Evolutionary conservation across 2,888 invertebrate species (phyloP), one percentile per base, ranked within the genome.

Genomic region (Neoaliturus tenellus): DNA sequence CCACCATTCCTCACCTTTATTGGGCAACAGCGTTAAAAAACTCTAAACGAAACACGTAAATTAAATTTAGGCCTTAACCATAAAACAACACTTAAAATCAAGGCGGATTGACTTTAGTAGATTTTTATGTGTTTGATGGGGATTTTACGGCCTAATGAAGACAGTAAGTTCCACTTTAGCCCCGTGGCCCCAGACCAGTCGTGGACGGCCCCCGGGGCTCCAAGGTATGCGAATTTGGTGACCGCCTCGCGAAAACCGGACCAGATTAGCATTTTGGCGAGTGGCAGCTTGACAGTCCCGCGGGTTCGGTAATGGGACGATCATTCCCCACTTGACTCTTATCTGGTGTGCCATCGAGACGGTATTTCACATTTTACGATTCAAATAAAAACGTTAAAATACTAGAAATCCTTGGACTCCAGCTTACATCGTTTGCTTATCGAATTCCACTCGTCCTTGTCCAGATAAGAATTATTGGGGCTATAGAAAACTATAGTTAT

Each of bases 61-160:
- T 62, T 62, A 62, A 62, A 62, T 62, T 62, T 62, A 31, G 62
- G 62, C 31, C 14, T 14, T 14, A 23, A 62, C 62, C 55, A 62
- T 62, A 62, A 62, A 62, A 25, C 25, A 12, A 17, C 62, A 62
- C 28, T 31, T 62, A 62, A 28, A 17, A 62, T 23, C 51, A n/a
- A 28, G 25, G 28, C 10, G 31, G 28, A 62, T 17, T 12, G 62
- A 31, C 62, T 62, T 62, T 31, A 14, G 62, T 55, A 17, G 62
- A 28, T 28, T 62, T 62, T 28, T 1, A 62, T 25, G 62, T 62
- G 2, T 62, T 62, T 62, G 28, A 62, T 62, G 20, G 10, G 62
- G 2, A 62, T 28, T 62, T 62, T 62, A 62, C 28, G 14, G 17
- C 28, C 17, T 62, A 20, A 62, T 62, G 62, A 31, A 62, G 62